Evolutionary conservation across 2,888 invertebrate species (phyloP).

Genomic region (Trimorus sp.): DNA sequence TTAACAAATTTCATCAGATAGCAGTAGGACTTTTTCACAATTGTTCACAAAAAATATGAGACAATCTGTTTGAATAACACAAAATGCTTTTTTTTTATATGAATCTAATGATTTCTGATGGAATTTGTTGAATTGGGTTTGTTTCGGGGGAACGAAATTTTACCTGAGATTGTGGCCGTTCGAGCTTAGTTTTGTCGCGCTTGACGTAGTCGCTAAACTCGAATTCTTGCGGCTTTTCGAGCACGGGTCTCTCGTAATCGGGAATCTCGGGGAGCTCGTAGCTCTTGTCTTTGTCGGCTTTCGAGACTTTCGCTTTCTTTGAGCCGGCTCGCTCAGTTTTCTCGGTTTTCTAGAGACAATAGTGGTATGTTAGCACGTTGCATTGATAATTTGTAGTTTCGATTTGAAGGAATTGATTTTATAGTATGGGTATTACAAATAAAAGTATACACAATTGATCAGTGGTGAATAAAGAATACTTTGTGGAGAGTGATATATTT

Average conservation of each 20-base stretch:
- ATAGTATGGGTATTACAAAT: background rate
- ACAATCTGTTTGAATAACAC: too few relatives aligned
- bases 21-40: too few relatives aligned
- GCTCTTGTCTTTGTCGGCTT: constrained; percentile 75
- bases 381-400: background rate
- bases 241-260: constrained; percentile 88
- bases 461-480: too few relatives aligned
- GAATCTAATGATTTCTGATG: too few relatives aligned
- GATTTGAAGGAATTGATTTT: background rate
- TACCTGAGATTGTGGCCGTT: constrained; percentile 77
- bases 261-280: constrained; percentile 80
- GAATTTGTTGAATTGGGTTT: too few relatives aligned
- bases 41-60: too few relatives aligned
- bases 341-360: constrained; percentile 76
- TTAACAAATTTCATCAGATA: too few relatives aligned
- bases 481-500: too few relatives aligned
- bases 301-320: constrained; percentile 76
- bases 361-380: constrained; percentile 9
- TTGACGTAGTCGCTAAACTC: constrained; percentile 76
- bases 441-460: too few relatives aligned
- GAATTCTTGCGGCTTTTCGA: constrained; percentile 78
- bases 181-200: constrained; percentile 79
- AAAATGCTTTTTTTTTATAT: too few relatives aligned
- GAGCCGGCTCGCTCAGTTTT: constrained; percentile 75
- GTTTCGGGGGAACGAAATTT: constrained; percentile 18